Base-by-base conservation (phyloP, 2,113 vertebrate species). In the Arenaria interpres region DNA sequence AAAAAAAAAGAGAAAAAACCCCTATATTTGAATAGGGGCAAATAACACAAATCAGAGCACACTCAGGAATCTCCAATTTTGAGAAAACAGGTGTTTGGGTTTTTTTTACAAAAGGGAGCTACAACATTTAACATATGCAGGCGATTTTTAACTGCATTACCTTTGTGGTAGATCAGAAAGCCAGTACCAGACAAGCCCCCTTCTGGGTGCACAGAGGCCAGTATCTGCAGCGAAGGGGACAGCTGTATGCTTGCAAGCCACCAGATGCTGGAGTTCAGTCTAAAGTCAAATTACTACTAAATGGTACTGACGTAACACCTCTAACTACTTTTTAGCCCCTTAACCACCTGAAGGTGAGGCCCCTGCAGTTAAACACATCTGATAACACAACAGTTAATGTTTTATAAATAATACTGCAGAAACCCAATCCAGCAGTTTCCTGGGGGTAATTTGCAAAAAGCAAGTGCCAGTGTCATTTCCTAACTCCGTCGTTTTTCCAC, bases 91-190 rank as follows among this genome's bases (percentile, higher is more conserved):
- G 1, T 54, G 27, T 30, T 54, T 28, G 51, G 24, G 27, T 16
- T 53, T 9, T 28, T 76, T 75, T 51, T 81, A 67, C 22, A 43
- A 45, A 60, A 48, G 16, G 24, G 11, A 68, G 28, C 19, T 43
- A 24, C 1, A 4, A 33, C 4, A 35, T 22, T 35, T 27, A 78
- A 73, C 7, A 64, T 0, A 28, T 2, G 2, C 15, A 69, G n/a
- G 25, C 27, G 21, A 18, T 43, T 71, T 85, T 85, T 33, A 53
- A 25, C 14, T 25, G 14, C 18, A 3, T 81, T 84, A 33, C n/a
- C n/a, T 50, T n/a, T 28, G 16, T 22, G 14, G 30, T 4, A 43
- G 43, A 25, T n/a, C 13, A 80, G 60, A 28, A 68, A 50, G 39
- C 12, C 71, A 85, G 22, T 32, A n/a, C 18, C 71, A 48, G 22